Evolutionary conservation across 2,797 vertebrate species (phyloP).

Genomic region (Florisuga fusca): DNA sequence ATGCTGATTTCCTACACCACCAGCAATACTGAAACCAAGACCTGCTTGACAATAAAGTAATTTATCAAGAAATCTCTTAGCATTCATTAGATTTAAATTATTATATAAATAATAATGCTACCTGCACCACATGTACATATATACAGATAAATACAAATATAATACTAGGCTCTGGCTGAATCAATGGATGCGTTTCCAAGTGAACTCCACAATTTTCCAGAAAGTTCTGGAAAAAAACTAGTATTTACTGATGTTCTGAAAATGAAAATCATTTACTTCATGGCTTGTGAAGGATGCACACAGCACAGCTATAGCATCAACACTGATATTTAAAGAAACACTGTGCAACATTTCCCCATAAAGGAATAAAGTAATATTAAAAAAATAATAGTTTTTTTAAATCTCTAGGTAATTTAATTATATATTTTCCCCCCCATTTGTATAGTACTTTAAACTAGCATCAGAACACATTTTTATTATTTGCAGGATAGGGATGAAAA

Average conservation of each 20-base stretch:
- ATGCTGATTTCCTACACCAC: conserved; percentile 97
- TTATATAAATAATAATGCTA: not conserved
- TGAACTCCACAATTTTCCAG: not conserved
- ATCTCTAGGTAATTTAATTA: not conserved
- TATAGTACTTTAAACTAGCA: not conserved
- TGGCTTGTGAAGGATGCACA: not conserved
- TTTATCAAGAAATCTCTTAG: not conserved
- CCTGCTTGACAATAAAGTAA: conserved; percentile 79
- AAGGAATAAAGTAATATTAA: not conserved
- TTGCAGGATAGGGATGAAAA: not conserved
- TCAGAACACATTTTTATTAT: not conserved
- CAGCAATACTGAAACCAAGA: conserved; percentile 98
- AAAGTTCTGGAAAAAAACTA: not conserved
- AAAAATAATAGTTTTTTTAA: not conserved
- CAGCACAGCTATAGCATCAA: not conserved
- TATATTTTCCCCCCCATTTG: not conserved
- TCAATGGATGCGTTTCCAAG: not conserved
- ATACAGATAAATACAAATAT: not conserved
- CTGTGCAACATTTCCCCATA: not conserved
- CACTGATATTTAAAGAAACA: not conserved
- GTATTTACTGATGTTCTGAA: not conserved
- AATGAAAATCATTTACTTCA: not conserved
- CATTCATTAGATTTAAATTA: not conserved
- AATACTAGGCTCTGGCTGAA: not conserved
- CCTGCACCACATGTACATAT: not conserved